Evolutionary conservation across 2,797 vertebrate genomes (phyloP).

Genomic region (Sphaeramia orbicularis): DNA sequence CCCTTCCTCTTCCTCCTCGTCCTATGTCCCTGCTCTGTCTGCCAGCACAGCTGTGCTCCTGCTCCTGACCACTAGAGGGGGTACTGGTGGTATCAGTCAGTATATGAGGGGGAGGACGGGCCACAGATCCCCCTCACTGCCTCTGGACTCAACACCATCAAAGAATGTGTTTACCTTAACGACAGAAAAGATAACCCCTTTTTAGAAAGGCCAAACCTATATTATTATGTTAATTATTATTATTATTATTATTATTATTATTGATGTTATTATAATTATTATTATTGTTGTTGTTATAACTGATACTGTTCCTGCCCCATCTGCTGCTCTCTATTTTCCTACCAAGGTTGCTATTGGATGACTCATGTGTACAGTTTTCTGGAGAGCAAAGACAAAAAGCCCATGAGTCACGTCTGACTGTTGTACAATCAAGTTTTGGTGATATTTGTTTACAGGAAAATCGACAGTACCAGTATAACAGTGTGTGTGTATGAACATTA

Average conservation of each 20-base stretch:
- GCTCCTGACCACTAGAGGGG: conserved; percentile 81
- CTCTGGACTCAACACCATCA: conserved; percentile 79
- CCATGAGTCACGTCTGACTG: conserved; percentile 79
- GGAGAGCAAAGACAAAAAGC: conserved; percentile 69
- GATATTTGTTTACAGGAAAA: conserved; percentile 87
- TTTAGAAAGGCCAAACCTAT: conserved; percentile 90
- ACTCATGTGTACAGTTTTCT: conserved; percentile 85
- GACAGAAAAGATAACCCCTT: conserved; percentile 80
- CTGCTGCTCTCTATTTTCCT: conserved; percentile 41
- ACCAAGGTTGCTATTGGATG: conserved; percentile 78
- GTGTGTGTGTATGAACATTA: conserved; percentile 37
- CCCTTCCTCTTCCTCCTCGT: neutral
- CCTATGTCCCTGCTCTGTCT: conserved; percentile 31
- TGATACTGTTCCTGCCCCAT: conserved; percentile 78
- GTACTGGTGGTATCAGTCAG: conserved; percentile 14
- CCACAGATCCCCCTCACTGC: conserved; percentile 73
- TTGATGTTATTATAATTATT: conserved; percentile 50
- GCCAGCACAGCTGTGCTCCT: conserved; percentile 80
- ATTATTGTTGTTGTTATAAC: conserved; percentile 59
- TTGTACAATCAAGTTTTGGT: conserved; percentile 93
- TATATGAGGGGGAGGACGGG: conserved; percentile 18
- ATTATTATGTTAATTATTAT: conserved; percentile 85
- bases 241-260: conserved; percentile 62
- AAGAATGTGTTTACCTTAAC: conserved; percentile 78
- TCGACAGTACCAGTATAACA: conserved; percentile 36